Base-by-base conservation (phyloP, 2,113 vertebrate species). In the Clarias magur region DNA sequence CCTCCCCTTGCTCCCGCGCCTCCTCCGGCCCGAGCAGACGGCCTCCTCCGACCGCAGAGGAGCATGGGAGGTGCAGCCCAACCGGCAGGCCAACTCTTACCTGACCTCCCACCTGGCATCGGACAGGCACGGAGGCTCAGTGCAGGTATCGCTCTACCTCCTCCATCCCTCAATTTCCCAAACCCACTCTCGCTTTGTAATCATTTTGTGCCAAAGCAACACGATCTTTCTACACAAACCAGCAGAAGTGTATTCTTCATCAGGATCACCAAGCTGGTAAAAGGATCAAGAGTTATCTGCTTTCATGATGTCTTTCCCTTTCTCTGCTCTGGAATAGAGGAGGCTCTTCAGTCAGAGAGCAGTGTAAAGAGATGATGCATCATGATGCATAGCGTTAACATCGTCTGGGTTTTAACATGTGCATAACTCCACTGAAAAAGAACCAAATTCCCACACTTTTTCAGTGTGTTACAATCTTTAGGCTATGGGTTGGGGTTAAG, bases 111-210 rank as follows among this genome's bases (percentile, higher is more conserved):
- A 99, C 93, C 94, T 99, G 96, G 97, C 98, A 91, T 96, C 98
- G 87, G 98, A 99, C 92, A 97, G 98, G 96, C 98, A 98, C 87
- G 98, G 98, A 94, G 98, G 98, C 96, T 99, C 98, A 92, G 98
- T 99, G 85, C 98, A 99, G 98, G 98, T 99, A 99, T 91, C 90
- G 91, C 92, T 92, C 91, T 79, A 91, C 88, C 75, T 89, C 91
- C 68, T 30, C 80, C n/a, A 85, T 80, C 42, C 62, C 25, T 60
- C 19, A 59, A 19, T 60, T 80, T 60, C 34, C 34, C 30, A 42
- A 17, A 68, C 59, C 88, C 87, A 23, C 23, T n/a, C 89, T 89
- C 89, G 80, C 79, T 57, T 54, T 57, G 87, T 80, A 62, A 81
- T 38, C 79, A 38, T 85, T 86, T 84, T 30, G n/a, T 56, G 48